Evolutionary conservation across 92 coral and sea anemone genomes (phyloP).

Genomic region (Virgularia gustaviana): DNA sequence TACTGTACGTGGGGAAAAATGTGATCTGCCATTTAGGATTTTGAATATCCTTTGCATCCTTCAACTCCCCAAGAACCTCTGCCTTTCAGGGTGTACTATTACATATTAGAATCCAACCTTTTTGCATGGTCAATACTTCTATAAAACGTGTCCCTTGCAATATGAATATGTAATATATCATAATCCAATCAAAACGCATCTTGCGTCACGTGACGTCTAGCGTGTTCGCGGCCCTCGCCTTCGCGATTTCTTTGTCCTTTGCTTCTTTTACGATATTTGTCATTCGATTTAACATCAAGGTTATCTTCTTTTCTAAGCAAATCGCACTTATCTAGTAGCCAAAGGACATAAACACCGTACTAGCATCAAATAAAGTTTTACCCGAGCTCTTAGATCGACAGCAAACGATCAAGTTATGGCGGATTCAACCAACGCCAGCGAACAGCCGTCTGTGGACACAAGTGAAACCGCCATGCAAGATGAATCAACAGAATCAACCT

Average conservation of each 20-base stretch:
- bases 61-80: too few relatives aligned
- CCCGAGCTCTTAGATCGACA: background rate
- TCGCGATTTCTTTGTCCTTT: slow-evolving; percentile 2
- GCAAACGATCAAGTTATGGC: slow-evolving; percentile 19
- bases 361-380: background rate
- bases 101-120: too few relatives aligned
- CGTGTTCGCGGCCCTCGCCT: slow-evolving; percentile 9
- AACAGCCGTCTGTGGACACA: slow-evolving; percentile 21
- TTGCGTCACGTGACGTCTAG: slow-evolving; percentile 27
- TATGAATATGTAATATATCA: too few relatives aligned
- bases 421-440: slow-evolving; percentile 29
- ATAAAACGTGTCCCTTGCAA: too few relatives aligned
- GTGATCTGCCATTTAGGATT: too few relatives aligned
- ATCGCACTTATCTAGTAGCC: background rate
- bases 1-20: too few relatives aligned
- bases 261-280: slow-evolving; percentile 1
- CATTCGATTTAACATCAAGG: background rate
- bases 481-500: slow-evolving; percentile 7
- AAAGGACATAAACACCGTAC: background rate
- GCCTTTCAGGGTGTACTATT: too few relatives aligned
- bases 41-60: too few relatives aligned
- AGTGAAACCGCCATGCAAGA: slow-evolving; percentile 7
- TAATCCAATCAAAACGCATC: slow-evolving; percentile 27
- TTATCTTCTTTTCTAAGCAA: background rate
- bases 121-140: too few relatives aligned